Percentiles rank a stretch among this genome's conserved stretches.
These are phyloP conservation scores for Leucozona laternaria DNA, from an alignment of 2,888 invertebrate genomes.

Conservation along the genomic window DNA sequence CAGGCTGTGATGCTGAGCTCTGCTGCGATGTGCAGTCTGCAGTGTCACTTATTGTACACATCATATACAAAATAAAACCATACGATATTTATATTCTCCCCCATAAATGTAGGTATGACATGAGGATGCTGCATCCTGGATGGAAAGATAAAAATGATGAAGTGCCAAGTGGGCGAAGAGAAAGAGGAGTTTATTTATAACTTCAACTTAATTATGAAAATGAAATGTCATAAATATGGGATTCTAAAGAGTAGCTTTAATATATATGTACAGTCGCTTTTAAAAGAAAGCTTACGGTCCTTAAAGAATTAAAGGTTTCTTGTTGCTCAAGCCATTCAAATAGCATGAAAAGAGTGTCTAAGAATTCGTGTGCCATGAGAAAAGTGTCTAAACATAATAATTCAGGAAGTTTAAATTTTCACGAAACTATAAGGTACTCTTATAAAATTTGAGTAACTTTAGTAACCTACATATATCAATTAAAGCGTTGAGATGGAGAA, in stretches of 20 bases:
- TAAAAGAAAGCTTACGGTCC: neutral
- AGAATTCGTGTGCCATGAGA: too few species aligned
- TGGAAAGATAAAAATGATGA: slow-evolving; percentile 40
- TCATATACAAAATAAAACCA: slow-evolving; percentile 18
- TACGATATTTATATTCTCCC: neutral
- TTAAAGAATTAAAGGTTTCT: too few species aligned
- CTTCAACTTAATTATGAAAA: slow-evolving; percentile 69
- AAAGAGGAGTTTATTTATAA: slow-evolving; percentile 52
- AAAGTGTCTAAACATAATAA: too few species aligned
- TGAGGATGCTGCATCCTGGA: slow-evolving; percentile 15
- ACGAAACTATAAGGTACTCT: too few species aligned
- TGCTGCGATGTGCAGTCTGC: slow-evolving; percentile 10
- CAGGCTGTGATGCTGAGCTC: neutral
- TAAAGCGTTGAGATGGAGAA: too few species aligned
- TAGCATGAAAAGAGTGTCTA: too few species aligned
- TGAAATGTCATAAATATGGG: slow-evolving; percentile 53
- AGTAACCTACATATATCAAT: too few species aligned
- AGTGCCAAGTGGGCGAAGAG: neutral
- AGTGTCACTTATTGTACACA: slow-evolving; percentile 41
- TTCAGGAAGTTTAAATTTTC: too few species aligned
- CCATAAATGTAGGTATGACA: slow-evolving; percentile 1
- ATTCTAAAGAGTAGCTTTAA: neutral
- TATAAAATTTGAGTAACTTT: too few species aligned
- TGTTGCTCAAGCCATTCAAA: too few species aligned
- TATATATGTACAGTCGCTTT: neutral